Evolutionary conservation across 2,888 invertebrate genomes (phyloP).

Genomic region (Lapara coniferarum): DNA sequence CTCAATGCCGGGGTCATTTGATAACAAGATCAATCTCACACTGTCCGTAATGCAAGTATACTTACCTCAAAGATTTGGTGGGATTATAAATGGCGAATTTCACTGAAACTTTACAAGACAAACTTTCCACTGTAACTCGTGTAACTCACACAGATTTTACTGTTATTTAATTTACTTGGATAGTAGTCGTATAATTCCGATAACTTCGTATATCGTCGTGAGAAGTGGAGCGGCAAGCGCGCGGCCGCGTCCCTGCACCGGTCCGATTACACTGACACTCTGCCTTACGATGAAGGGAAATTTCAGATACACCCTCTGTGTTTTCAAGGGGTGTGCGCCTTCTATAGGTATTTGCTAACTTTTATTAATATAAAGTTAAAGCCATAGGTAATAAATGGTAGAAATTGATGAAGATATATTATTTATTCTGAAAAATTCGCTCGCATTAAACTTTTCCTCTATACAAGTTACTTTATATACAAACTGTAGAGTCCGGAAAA

Average conservation of each 20-base stretch:
- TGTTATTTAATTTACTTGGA: conserved; percentile 1
- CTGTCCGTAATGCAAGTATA: conserved; percentile 10
- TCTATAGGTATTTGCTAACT: neutral
- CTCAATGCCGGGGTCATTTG: conserved; percentile 63
- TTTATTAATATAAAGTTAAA: neutral
- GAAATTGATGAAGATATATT: neutral
- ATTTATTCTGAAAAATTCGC: neutral
- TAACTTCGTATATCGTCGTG: conserved; percentile 24
- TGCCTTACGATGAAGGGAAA: conserved; percentile 35
- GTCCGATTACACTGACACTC: conserved; percentile 56
- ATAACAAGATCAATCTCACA: conserved; percentile 49
- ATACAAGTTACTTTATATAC: too few species aligned
- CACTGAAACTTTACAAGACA: conserved; percentile 34
- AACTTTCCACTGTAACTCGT: conserved; percentile 25
- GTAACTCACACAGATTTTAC: neutral
- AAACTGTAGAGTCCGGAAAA: too few species aligned
- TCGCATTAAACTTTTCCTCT: too few species aligned
- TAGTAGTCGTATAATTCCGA: neutral
- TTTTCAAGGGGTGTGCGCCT: conserved; percentile 10
- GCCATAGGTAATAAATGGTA: too few species aligned
- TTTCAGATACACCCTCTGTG: conserved; percentile 40
- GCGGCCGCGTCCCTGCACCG: conserved; percentile 48
- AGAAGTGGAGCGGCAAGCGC: conserved; percentile 39
- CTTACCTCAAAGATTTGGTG: conserved; percentile 14
- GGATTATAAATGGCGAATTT: conserved; percentile 4